Evolutionary conservation across 1,140 invertebrate genomes (phyloP).

Genomic region (Pinna nobilis): DNA sequence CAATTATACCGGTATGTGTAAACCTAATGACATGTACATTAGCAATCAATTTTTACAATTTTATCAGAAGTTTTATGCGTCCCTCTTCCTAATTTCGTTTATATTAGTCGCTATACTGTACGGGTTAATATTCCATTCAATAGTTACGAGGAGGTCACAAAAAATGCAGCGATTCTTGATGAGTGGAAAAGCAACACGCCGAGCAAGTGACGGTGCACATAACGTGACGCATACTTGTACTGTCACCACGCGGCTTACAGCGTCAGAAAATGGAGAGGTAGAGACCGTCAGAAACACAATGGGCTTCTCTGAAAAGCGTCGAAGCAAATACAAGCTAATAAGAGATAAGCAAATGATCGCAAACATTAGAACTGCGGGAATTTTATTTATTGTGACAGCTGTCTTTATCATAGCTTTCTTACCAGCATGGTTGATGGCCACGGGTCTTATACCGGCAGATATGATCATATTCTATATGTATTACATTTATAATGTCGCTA

Average conservation of each 20-base stretch:
- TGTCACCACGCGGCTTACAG: conserved; percentile 15
- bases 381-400: conserved; percentile 70
- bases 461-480: conserved; percentile 70
- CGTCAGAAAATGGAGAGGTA: conserved; percentile 6
- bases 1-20: conserved; percentile 42
- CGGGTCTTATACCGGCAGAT: conserved; percentile 53
- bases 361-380: conserved; percentile 70
- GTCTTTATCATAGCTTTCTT: conserved; percentile 71
- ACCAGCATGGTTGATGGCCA: conserved; percentile 70
- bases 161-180: neutral
- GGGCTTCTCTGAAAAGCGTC: conserved; percentile 29
- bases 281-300: conserved; percentile 17
- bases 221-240: conserved; percentile 22
- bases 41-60: conserved; percentile 36
- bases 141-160: conserved; percentile 48
- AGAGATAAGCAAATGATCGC: conserved; percentile 53
- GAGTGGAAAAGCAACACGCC: conserved; percentile 21
- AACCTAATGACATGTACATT: conserved; percentile 46
- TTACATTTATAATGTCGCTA: conserved; percentile 71
- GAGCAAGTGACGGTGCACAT: conserved; percentile 3
- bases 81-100: conserved; percentile 61
- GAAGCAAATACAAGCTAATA: conserved; percentile 38
- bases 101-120: conserved; percentile 63
- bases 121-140: conserved; percentile 62
- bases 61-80: conserved; percentile 64